Conservation (phyloP, 35 echinoderm and acorn worm species). For the Chiridota heheva region DNA sequence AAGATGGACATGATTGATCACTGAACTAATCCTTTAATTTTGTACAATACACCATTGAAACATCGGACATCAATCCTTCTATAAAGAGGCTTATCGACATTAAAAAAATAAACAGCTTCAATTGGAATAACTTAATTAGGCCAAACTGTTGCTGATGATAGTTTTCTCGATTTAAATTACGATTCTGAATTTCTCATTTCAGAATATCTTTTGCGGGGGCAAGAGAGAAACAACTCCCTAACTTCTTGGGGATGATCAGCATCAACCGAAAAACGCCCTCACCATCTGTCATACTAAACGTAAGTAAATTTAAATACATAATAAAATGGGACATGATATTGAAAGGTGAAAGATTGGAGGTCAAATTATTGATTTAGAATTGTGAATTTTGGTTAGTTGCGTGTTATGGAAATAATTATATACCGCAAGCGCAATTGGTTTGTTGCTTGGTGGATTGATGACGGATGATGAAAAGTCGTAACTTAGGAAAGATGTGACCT, state of each 20-base stretch:
- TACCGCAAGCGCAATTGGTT: too few relatives aligned
- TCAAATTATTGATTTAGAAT: background rate
- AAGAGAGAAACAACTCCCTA: conserved; percentile 56
- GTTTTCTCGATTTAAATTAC: background rate
- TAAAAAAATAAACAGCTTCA: background rate
- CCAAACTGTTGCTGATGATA: background rate
- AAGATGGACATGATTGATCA: too few relatives aligned
- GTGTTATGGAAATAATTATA: too few relatives aligned
- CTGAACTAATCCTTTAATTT: too few relatives aligned
- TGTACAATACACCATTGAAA: too few relatives aligned
- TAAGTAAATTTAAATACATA: conserved; percentile 1
- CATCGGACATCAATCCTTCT: too few relatives aligned
- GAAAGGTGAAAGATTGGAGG: background rate
- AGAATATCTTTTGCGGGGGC: conserved; percentile 72
- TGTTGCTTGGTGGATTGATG: too few relatives aligned
- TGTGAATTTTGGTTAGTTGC: background rate
- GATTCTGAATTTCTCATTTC: background rate
- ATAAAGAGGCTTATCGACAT: background rate
- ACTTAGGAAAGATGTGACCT: too few relatives aligned
- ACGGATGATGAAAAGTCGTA: too few relatives aligned
- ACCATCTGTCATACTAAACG: conserved; percentile 50
- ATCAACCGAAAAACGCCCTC: conserved; percentile 46
- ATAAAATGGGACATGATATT: background rate
- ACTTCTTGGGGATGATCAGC: conserved; percentile 56
- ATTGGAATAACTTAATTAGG: background rate